phyloP scores from a whole-genome alignment of 2,888 invertebrate genomes.

The Pilophorus perplexus region DNA sequence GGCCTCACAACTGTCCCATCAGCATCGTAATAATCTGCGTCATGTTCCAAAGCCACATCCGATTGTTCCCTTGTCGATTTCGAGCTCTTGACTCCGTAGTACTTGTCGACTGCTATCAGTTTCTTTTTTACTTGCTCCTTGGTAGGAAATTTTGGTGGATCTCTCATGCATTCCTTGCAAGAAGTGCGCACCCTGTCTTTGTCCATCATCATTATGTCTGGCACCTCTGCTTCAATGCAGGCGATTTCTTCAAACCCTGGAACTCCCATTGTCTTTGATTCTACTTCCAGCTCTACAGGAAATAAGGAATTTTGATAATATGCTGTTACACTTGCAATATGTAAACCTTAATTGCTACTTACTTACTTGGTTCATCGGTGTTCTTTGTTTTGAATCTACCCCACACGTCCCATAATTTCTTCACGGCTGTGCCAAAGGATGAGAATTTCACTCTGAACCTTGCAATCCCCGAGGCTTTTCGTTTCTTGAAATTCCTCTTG shows the following conservation, averaged over 20 bases:
- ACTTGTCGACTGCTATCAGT: constrained; percentile 30
- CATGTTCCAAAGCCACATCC: not conserved
- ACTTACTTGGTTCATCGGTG: no score
- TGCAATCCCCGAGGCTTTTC: no score
- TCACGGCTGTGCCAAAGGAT: no score
- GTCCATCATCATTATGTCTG: constrained; percentile 31
- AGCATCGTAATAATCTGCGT: constrained; percentile 24
- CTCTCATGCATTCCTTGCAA: not conserved
- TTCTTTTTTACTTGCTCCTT: constrained; percentile 32
- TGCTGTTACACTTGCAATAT: no score
- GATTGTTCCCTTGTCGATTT: not conserved
- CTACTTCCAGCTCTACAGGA: no score
- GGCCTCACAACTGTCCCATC: constrained; percentile 14
- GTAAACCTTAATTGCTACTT: no score
- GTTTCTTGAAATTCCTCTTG: no score
- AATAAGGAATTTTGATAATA: no score
- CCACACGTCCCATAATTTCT: constrained; percentile 6
- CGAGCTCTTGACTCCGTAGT: constrained; percentile 1
- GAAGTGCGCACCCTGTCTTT: constrained; percentile 25
- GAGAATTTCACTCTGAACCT: no score
- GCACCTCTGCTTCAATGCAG: constrained; percentile 26
- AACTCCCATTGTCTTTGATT: not conserved
- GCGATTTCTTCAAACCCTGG: constrained; percentile 29
- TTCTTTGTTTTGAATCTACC: not conserved
- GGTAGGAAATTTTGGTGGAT: constrained; percentile 21